Evolutionary conservation across 2,113 vertebrate species (phyloP), one percentile per base, ranked within the genome.

Genomic region (Psephotus haematonotus): DNA sequence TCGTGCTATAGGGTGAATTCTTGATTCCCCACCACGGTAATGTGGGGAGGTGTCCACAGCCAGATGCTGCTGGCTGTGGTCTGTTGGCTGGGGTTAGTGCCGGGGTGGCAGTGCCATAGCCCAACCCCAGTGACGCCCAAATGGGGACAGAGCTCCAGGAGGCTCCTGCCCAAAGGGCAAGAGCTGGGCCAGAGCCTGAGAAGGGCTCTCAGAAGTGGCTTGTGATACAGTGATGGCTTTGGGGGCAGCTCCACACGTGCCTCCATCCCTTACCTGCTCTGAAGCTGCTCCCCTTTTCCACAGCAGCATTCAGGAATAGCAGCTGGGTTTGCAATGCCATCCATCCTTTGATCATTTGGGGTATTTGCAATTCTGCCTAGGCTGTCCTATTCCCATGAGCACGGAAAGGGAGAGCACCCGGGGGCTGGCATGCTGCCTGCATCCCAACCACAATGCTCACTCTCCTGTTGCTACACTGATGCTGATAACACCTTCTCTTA

Each of bases 401-500:
- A 3, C 6, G 13, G 64, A 28, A 80, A 44, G 41, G 55, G 37
- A 50, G 76, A 19, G 43, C 0, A 2, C 46, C 15, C 16, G 0
- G 4, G 17, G 64, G 31, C 46, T 13, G 11, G 47, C 20, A 1
- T 6, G 8, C 65, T 25, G 50, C 35, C 68, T 6, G 4, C 43
- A 55, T 39, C 53, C 46, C 86, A 50, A 0, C 78, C 39, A 3
- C 3, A 5, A 22, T 10, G 7, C 52, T 93, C 5, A 1, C 49
- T 67, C n/a, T n/a, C 44, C 57, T 31, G 3, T 0, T 3, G 35
- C 46, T 1, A 0, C 1, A 3, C 31, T 2, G 18, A 28, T 10
- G 50, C 50, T 16, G 53, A 9, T 46, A n/a, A 28, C 7, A 3
- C 78, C 50, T 76, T 68, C 49, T 64, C 29, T 70, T 25, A 0